These are phyloP conservation scores for Ennomos fuscantarius DNA, from an alignment of 2,888 invertebrate genomes.

Conservation along the genomic window DNA sequence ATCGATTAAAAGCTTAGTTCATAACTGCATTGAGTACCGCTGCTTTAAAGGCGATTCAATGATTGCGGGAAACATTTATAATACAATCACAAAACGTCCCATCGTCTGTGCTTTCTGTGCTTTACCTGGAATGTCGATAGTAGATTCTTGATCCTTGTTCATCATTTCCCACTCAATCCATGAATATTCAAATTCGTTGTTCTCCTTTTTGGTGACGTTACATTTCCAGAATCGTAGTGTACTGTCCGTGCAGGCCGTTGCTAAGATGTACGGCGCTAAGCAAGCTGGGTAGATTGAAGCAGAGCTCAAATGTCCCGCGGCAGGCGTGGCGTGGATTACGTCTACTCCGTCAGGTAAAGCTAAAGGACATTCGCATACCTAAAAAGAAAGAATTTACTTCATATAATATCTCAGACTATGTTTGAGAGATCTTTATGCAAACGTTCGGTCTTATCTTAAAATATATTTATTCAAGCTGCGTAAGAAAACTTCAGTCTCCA, in stretches of 20 bases:
- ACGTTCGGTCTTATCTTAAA: too few species aligned
- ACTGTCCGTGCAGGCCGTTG: slow-evolving; percentile 98
- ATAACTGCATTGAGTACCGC: background rate
- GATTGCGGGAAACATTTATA: background rate
- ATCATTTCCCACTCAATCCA: slow-evolving; percentile 97
- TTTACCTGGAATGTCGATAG: slow-evolving; percentile 90
- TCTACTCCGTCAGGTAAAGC: slow-evolving; percentile 96
- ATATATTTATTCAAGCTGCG: too few species aligned
- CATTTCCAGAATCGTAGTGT: slow-evolving; percentile 95
- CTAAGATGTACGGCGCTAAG: slow-evolving; percentile 97
- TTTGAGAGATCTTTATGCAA: too few species aligned
- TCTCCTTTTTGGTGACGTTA: slow-evolving; percentile 83
- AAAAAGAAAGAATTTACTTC: slow-evolving; percentile 1
- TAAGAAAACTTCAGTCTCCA: too few species aligned
- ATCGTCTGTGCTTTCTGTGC: background rate
- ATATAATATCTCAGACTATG: too few species aligned
- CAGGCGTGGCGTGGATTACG: slow-evolving; percentile 96
- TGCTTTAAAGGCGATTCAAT: slow-evolving; percentile 1
- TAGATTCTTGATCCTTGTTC: slow-evolving; percentile 87
- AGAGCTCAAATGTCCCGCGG: slow-evolving; percentile 98
- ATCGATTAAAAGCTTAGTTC: background rate
- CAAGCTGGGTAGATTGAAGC: slow-evolving; percentile 99
- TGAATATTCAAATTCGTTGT: slow-evolving; percentile 85
- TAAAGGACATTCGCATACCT: slow-evolving; percentile 94
- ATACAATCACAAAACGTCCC: background rate